A percentile compares a stretch with the other conserved stretches of the same genome.
phyloP scores from a whole-genome alignment of 2,797 vertebrate genomes.

The Pangasius mekongensis region DNA sequence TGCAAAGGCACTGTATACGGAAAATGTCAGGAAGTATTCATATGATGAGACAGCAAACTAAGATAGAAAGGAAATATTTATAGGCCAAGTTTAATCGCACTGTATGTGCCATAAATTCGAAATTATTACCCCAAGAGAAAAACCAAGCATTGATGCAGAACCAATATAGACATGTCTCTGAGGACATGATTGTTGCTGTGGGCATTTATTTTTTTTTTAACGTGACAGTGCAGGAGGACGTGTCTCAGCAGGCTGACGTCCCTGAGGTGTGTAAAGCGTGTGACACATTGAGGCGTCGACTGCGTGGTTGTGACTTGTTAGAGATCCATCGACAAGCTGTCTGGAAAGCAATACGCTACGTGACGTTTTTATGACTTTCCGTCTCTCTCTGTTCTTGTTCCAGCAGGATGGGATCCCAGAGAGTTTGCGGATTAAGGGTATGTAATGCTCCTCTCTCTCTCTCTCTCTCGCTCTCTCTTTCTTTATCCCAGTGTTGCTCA shows the following conservation, averaged over 20 bases:
- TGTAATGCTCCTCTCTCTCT: constrained; percentile 56
- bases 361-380: constrained; percentile 56
- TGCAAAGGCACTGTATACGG: not conserved
- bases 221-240: not conserved
- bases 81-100: constrained; percentile 24
- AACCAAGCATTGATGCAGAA: not conserved
- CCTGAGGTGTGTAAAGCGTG: constrained; percentile 16
- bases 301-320: constrained; percentile 27
- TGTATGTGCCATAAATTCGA: not conserved
- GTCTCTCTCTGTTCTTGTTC: constrained; percentile 73
- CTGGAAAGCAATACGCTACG: constrained; percentile 46
- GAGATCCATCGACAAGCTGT: constrained; percentile 27
- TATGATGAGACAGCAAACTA: not conserved
- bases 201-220: not conserved
- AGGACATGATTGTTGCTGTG: not conserved
- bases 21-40: not conserved
- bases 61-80: constrained; percentile 1
- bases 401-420: constrained; percentile 88
- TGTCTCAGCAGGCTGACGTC: constrained; percentile 15
- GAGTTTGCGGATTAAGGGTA: constrained; percentile 86
- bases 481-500: not conserved
- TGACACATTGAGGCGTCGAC: not conserved
- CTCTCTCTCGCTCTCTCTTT: not conserved
- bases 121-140: not conserved
- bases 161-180: not conserved